Conservation (phyloP, 1,140 invertebrate genomes). For the Acyrthosiphon pisum region DNA sequence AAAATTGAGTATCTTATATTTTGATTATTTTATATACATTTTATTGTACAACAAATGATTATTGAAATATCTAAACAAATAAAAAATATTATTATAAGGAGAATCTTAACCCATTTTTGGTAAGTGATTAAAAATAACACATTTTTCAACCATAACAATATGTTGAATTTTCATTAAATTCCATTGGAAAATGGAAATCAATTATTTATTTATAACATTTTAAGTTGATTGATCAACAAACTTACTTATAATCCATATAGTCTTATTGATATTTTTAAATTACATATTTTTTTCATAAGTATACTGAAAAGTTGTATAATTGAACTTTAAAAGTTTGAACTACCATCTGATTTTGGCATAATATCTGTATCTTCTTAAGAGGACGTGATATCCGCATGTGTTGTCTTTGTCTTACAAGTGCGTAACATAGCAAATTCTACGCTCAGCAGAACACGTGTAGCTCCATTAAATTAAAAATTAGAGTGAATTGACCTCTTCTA, state of each 20-base stretch:
- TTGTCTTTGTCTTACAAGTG: no score
- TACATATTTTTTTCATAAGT: no score
- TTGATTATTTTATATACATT: no score
- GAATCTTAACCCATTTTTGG: neutral
- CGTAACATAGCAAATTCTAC: no score
- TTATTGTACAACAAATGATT: neutral
- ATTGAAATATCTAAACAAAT: neutral
- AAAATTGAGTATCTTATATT: neutral
- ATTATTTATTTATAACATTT: neutral
- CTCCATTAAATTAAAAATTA: no score
- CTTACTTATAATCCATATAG: neutral
- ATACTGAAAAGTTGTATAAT: neutral
- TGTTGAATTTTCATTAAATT: neutral
- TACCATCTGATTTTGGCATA: neutral
- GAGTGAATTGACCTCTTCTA: no score
- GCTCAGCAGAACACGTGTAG: no score
- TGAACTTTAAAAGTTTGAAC: no score
- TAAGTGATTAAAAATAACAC: neutral
- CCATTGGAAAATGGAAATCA: neutral
- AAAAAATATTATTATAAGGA: neutral
- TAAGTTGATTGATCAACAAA: neutral
- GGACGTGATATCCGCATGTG: no score
- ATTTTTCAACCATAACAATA: neutral
- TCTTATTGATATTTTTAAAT: neutral
- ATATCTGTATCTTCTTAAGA: no score